These are phyloP conservation scores for Drosophila mayaguana DNA, from an alignment of 2,888 invertebrate species.

Conservation along the genomic window DNA sequence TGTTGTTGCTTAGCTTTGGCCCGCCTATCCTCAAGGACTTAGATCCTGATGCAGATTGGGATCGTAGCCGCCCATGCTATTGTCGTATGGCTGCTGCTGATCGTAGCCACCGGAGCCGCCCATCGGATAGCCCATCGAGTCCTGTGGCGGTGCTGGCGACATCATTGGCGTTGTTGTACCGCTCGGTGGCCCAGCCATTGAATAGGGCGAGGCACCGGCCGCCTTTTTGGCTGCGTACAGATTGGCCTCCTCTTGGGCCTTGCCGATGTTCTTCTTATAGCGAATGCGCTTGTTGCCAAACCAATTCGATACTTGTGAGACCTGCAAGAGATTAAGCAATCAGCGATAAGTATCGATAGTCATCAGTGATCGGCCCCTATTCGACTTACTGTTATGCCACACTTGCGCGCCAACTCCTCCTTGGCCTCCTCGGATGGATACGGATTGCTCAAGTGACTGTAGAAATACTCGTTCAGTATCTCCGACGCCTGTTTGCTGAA, in stretches of 20 bases:
- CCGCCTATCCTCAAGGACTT: conserved; percentile 87
- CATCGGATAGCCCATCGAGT: conserved; percentile 97
- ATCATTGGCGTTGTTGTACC: conserved; percentile 97
- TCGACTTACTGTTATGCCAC: conserved; percentile 95
- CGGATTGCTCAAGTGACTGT: conserved; percentile 99
- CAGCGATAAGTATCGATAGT: background rate
- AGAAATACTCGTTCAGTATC: conserved; percentile 99
- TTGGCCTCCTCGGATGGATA: conserved; percentile 99
- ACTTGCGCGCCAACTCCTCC: conserved; percentile 99
- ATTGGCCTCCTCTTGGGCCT: conserved; percentile 99
- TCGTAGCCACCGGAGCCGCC: conserved; percentile 96
- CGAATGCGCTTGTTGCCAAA: conserved; percentile 99
- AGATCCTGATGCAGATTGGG: conserved; percentile 94
- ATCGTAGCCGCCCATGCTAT: conserved; percentile 95
- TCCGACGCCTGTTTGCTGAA: conserved; percentile 99
- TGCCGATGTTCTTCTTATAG: conserved; percentile 99
- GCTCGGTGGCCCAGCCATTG: conserved; percentile 94
- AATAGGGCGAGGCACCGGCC: conserved; percentile 95
- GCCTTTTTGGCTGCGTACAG: conserved; percentile 99
- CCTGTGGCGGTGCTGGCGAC: conserved; percentile 96
- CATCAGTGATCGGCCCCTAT: background rate
- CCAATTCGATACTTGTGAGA: conserved; percentile 97
- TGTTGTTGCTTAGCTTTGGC: conserved; percentile 43
- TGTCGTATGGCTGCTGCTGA: conserved; percentile 94
- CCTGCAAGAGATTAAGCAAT: conserved; percentile 63